Conservation (phyloP, 37 sponge, comb jelly and placozoan species). For the Chondrosia reniformis region DNA sequence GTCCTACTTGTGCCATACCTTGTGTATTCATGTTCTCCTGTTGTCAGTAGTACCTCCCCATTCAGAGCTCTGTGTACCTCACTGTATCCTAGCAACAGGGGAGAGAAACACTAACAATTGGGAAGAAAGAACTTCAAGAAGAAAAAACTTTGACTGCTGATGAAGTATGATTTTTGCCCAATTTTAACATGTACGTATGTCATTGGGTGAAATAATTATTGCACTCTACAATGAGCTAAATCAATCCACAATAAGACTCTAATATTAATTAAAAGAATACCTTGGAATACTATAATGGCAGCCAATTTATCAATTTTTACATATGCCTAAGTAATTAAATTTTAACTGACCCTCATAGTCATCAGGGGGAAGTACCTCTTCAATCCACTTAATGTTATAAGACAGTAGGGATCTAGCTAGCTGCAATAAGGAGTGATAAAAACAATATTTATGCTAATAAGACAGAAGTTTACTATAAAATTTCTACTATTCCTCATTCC, state of each 20-base stretch:
- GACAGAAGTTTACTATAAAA: not conserved
- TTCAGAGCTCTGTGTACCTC: constrained; percentile 45
- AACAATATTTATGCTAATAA: not conserved
- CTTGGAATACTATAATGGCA: no score
- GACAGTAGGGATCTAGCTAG: constrained; percentile 60
- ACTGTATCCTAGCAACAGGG: constrained; percentile 38
- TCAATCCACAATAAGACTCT: no score
- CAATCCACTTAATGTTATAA: constrained; percentile 77
- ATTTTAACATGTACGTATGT: no score
- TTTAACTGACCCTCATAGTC: constrained; percentile 58
- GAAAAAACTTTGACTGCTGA: no score
- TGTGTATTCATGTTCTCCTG: constrained; percentile 89
- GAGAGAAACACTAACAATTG: not conserved
- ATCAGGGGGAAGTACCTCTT: constrained; percentile 80
- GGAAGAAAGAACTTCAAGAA: not conserved
- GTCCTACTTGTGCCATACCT: no score
- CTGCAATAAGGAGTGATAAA: not conserved
- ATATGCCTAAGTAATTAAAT: no score
- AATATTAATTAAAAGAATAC: no score
- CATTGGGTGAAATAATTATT: no score
- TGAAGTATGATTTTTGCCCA: no score
- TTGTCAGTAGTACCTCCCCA: constrained; percentile 61
- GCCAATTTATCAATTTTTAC: no score
- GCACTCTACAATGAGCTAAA: no score
- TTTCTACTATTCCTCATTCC: no score